Evolutionary conservation across 2,797 vertebrate species (phyloP), one percentile per base, ranked within the genome.

Genomic region (Epinephelus malabaricus): DNA sequence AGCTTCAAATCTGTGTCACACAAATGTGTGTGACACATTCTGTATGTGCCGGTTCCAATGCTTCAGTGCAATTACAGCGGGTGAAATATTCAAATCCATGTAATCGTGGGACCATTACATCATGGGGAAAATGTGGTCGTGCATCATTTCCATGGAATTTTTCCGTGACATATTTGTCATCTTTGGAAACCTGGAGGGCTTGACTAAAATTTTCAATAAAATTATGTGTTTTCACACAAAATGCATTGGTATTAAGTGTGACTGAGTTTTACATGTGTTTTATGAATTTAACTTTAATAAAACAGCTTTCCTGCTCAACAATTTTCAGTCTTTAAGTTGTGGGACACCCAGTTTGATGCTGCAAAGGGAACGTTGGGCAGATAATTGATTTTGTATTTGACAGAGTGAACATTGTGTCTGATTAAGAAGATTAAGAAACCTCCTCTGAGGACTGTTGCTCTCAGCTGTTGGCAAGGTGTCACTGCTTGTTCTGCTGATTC

Each of bases 401-500:
- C 54, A 15, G 69, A 79, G 67, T 68, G 69, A 73, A 76, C 73
- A 83, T 65, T 5, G 60, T 78, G 70, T 65, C 58, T 78, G 58
- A 88, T 88, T 77, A 84, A 82, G 53, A 73, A 59, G 40, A 43
- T 43, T 12, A 43, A 43, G 67, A 83, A 45, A 27, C n/a, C 81
- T 76, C 72, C 60, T 64, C 47, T 73, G 63, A 73, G 78, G 64
- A 60, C 40, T 45, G 38, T 78, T 82, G 74, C 51, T 12, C 73
- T 73, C 64, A 83, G 88, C 88, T 64, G 10, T 51, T 56, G 68
- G 84, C 89, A 86, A 81, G 72, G 70, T 88, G 85, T 89, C 76
- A 40, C 82, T 30, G 56, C 78, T 79, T 3, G 53, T 79, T 84
- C 78, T 89, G 88, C 84, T 86, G 88, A 91, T 89, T 90, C 84